These are phyloP conservation scores for Aphaenogaster ashmeadi DNA, from an alignment of 1,140 invertebrate species.

Conservation along the genomic window DNA sequence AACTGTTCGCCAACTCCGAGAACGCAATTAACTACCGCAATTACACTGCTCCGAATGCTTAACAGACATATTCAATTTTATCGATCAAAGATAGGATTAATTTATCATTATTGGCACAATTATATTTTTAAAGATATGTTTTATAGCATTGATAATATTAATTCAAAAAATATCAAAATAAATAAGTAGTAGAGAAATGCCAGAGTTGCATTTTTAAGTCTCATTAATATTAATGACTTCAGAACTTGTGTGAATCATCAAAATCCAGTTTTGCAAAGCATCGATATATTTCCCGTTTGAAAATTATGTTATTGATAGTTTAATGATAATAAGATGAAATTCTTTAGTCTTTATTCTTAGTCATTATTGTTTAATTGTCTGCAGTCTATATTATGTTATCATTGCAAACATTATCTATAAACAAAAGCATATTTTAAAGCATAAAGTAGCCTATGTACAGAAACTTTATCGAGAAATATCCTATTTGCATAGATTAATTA, in stretches of 20 bases:
- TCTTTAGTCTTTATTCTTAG: not conserved
- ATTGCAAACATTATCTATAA: not conserved
- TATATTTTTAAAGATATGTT: slow-evolving; percentile 9
- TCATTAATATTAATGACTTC: not conserved
- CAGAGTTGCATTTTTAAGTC: not conserved
- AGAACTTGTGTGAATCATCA: not conserved
- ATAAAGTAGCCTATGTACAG: not conserved
- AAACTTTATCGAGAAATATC: not conserved
- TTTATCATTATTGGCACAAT: not conserved
- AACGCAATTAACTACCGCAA: too few relatives aligned
- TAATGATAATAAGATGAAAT: not conserved
- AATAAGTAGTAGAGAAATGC: not conserved
- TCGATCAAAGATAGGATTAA: not conserved
- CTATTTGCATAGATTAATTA: not conserved
- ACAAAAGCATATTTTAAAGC: not conserved
- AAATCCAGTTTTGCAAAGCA: not conserved
- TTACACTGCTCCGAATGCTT: not conserved
- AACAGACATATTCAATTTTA: not conserved
- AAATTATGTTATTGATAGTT: not conserved
- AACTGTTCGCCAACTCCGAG: too few relatives aligned
- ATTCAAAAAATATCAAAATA: not conserved
- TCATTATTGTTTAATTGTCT: not conserved
- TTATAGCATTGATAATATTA: not conserved
- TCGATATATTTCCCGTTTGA: not conserved
- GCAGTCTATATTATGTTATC: not conserved